These are phyloP conservation scores for Steatornis caripensis DNA, from an alignment of 2,113 vertebrate genomes.

Conservation along the genomic window DNA sequence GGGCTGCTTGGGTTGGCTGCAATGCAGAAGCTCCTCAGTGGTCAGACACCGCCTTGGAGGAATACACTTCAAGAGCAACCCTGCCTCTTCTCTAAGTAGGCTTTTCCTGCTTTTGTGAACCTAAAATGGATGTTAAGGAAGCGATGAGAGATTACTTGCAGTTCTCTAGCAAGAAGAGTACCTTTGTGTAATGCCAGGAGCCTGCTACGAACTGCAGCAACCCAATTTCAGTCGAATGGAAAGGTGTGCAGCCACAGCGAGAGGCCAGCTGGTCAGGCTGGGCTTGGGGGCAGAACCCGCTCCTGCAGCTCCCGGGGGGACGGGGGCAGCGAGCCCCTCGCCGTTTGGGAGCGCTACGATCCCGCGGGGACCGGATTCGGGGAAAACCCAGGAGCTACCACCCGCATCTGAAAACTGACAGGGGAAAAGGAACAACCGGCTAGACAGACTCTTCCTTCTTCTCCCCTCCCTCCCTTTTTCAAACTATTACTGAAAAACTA, in stretches of 20 bases:
- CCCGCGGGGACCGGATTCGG: background rate
- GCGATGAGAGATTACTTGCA: background rate
- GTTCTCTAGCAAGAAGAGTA: background rate
- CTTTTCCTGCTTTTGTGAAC: constrained; percentile 23
- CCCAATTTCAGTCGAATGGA: accelerated
- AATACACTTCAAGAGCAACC: background rate
- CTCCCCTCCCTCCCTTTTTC: background rate
- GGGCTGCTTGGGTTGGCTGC: background rate
- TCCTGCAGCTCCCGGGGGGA: background rate
- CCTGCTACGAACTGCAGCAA: background rate
- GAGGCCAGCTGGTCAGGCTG: background rate
- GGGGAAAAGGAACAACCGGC: background rate
- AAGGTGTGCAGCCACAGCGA: background rate
- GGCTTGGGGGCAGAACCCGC: background rate
- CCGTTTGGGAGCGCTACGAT: background rate
- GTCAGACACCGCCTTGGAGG: background rate
- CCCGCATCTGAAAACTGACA: background rate
- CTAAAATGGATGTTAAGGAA: constrained; percentile 18
- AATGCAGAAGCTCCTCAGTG: background rate
- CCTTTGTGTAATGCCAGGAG: background rate
- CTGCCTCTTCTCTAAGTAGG: background rate
- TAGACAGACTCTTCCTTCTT: background rate
- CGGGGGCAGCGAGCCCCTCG: background rate
- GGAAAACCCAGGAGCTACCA: background rate
- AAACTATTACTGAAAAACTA: background rate